Conservation (phyloP, 2,797 vertebrate species). For the Clamator glandarius region DNA sequence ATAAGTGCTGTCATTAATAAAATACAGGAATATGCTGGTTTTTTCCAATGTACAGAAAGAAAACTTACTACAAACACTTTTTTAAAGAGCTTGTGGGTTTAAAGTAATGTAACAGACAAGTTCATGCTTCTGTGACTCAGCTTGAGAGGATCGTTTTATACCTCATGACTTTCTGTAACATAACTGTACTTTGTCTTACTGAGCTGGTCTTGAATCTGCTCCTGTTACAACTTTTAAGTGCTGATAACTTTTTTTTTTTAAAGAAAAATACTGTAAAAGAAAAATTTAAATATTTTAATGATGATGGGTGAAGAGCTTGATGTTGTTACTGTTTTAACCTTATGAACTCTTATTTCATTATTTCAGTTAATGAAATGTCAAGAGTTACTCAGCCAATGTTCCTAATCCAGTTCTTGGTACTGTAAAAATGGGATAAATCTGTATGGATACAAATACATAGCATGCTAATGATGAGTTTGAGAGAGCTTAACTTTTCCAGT, state of each 20-base stretch:
- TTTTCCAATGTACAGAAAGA: conserved; percentile 29
- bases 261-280: conserved; percentile 54
- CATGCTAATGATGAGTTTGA: conserved; percentile 6
- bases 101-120: conserved; percentile 1
- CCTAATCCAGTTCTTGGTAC: conserved; percentile 41
- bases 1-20: not conserved
- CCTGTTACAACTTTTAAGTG: conserved; percentile 54
- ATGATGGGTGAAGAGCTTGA: not conserved
- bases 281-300: conserved; percentile 40
- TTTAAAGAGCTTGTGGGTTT: conserved; percentile 40
- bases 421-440: conserved; percentile 38
- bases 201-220: conserved; percentile 69
- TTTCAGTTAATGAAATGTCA: conserved; percentile 21
- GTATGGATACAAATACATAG: not conserved
- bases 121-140: conserved; percentile 31
- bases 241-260: conserved; percentile 28
- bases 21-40: conserved; percentile 1
- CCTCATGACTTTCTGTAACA: conserved; percentile 61
- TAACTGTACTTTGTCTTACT: conserved; percentile 71
- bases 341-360: not conserved
- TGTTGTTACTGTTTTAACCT: conserved; percentile 44
- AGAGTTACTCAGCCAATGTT: conserved; percentile 1
- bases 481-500: conserved; percentile 26
- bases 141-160: conserved; percentile 70
- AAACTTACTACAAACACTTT: conserved; percentile 14